Conservation (phyloP, 2,113 vertebrate genomes). For the Urocitellus parryii region DNA sequence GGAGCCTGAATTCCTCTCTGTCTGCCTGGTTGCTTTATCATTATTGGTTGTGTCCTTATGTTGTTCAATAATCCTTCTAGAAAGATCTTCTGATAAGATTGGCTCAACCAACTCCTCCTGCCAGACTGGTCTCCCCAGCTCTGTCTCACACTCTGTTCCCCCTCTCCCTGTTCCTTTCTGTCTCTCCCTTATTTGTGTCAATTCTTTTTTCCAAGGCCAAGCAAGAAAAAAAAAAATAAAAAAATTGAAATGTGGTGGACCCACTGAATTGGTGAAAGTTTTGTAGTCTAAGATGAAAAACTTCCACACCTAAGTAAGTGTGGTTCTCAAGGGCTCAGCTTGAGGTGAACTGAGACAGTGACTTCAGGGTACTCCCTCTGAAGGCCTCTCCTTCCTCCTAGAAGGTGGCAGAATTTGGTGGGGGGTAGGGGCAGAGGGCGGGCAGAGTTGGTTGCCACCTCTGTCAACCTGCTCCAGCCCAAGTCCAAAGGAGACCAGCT, state of each 20-base stretch:
- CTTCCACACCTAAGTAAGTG: not conserved
- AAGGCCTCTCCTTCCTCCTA: not conserved
- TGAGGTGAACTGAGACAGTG: not conserved
- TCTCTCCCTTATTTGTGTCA: not conserved
- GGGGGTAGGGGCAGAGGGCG: fast-evolving
- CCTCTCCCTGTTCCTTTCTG: not conserved
- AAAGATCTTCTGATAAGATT: not conserved
- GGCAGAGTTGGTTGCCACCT: not conserved
- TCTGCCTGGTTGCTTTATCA: not conserved
- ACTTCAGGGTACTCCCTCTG: not conserved
- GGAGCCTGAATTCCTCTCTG: not conserved
- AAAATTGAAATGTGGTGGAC: not conserved
- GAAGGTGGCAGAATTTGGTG: not conserved
- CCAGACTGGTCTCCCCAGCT: not conserved
- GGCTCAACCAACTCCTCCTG: not conserved
- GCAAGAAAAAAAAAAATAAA: not conserved
- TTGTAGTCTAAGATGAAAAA: not conserved
- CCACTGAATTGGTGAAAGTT: not conserved
- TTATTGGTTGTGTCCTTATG: not conserved
- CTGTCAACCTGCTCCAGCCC: not conserved
- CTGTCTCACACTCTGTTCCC: not conserved
- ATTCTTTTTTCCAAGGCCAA: slow-evolving; percentile 23
- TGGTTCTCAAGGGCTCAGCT: not conserved
- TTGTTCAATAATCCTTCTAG: not conserved
- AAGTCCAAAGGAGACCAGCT: not conserved